A percentile compares a stretch with the other conserved stretches of the same genome.
These are phyloP conservation scores for Indri indri DNA, from an alignment of 2,113 vertebrate species.

Conservation along the genomic window DNA sequence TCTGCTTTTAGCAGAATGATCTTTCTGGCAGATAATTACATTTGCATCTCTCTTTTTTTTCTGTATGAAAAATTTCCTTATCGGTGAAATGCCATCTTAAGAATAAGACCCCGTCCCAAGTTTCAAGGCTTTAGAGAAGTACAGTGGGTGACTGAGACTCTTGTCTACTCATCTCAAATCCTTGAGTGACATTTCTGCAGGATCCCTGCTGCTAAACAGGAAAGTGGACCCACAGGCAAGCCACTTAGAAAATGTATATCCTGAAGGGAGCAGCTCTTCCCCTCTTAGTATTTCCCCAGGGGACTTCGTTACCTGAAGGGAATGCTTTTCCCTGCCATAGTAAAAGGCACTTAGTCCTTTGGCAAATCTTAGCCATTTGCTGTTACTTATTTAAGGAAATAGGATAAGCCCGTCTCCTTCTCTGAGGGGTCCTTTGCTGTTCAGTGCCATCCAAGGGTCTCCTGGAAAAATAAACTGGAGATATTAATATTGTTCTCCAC, in stretches of 20 bases:
- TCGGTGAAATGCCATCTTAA: neutral
- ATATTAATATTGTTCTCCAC: neutral
- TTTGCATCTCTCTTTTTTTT: neutral
- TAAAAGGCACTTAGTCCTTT: slow-evolving; percentile 6
- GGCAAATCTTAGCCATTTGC: neutral
- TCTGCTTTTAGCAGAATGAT: neutral
- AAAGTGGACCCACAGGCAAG: neutral
- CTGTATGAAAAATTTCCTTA: neutral
- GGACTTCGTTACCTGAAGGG: neutral
- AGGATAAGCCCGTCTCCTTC: neutral
- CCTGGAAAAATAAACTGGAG: neutral
- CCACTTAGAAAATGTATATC: neutral
- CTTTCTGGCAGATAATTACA: neutral
- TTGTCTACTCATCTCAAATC: too few relatives aligned
- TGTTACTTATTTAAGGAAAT: neutral
- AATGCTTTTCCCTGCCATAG: neutral
- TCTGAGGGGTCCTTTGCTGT: neutral
- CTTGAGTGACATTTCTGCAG: neutral
- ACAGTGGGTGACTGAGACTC: rapidly evolving
- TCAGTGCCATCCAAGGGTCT: neutral
- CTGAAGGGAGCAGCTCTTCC: neutral
- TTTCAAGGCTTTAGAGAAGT: neutral
- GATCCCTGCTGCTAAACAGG: neutral
- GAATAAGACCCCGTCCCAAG: neutral
- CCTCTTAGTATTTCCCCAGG: neutral